Evolutionary conservation across 2,797 vertebrate species (phyloP), one percentile per base, ranked within the genome.

Genomic region (Oryzias dopingdopingensis): DNA sequence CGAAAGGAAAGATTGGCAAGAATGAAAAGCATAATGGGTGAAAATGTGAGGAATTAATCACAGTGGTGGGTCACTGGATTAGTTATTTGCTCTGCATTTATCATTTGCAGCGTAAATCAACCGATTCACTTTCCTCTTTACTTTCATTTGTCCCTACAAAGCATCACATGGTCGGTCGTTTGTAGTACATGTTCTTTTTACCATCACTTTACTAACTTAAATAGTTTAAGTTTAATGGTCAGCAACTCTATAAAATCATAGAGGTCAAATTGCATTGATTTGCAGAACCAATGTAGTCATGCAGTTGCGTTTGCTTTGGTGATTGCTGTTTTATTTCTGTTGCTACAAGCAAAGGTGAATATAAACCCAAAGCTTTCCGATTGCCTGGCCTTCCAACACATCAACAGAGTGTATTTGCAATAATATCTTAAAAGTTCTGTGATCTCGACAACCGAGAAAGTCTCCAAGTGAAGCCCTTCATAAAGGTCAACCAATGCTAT

Each of bases 401-500:
- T 42, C 56, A 13, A 26, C 18, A 42, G 50, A 61, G 59, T 49
- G 54, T 14, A 3, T 52, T 61, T 40, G 4, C 59, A 16, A 42
- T 72, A 56, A 75, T 74, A 68, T 60, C 74, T 69, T 81, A 68
- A 85, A 80, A 80, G 74, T 75, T 65, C 48, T 65, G 70, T 76
- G 65, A 77, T 78, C 66, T 70, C 52, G 17, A 65, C 59, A 46
- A 65, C 56, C 6, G 55, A 51, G 53, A 55, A 52, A 66, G 67
- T 65, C 77, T 76, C 61, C 41, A 10, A 79, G 64, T 73, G 67
- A 74, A 83, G 80, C 68, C 76, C 58, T 56, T 59, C 20, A 61
- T 55, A 85, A 87, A 87, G 87, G 85, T 88, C 87, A 86, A 74
- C 66, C 73, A 24, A 70, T 58, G 74, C 67, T 72, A 89, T 87